A percentile compares a stretch with the other conserved stretches of the same genome.
These are phyloP conservation scores for Chrysolina americana DNA, from an alignment of 2,888 invertebrate genomes.

Conservation along the genomic window DNA sequence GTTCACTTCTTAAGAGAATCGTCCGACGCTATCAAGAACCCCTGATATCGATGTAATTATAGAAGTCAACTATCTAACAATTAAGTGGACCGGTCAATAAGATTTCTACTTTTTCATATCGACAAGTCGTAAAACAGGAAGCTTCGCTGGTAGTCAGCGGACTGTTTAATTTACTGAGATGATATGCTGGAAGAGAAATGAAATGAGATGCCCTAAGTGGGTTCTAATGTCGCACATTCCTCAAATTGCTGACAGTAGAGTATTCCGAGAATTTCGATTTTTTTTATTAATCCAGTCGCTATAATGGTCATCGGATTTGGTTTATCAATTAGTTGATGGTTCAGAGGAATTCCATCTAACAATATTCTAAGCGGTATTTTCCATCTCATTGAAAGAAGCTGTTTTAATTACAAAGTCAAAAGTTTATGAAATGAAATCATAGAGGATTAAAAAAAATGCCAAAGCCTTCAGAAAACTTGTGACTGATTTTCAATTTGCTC, in stretches of 20 bases:
- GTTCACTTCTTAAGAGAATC: conserved; percentile 16
- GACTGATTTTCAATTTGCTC: too few relatives aligned
- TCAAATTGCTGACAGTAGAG: conserved; percentile 51
- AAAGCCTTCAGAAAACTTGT: too few relatives aligned
- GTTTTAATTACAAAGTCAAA: too few relatives aligned
- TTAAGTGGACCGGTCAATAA: conserved; percentile 38
- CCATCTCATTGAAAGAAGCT: not conserved
- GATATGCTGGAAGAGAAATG: conserved; percentile 63
- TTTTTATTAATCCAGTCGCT: not conserved
- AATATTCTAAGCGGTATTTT: not conserved
- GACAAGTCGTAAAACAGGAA: conserved; percentile 55
- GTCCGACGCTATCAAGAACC: conserved; percentile 3
- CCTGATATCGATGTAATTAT: conserved; percentile 35
- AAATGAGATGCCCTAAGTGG: conserved; percentile 66
- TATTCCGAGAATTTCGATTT: conserved; percentile 17
- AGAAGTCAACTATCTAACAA: conserved; percentile 39
- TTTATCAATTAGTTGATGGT: not conserved
- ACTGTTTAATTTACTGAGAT: conserved; percentile 55
- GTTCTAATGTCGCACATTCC: conserved; percentile 64
- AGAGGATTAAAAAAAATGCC: too few relatives aligned
- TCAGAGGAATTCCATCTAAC: not conserved
- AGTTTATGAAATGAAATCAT: too few relatives aligned
- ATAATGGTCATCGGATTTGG: not conserved
- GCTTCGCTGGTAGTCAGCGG: conserved; percentile 49
- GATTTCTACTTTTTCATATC: conserved; percentile 40